Conservation (phyloP, 2,888 invertebrate genomes). For the Epiblema foenella region DNA sequence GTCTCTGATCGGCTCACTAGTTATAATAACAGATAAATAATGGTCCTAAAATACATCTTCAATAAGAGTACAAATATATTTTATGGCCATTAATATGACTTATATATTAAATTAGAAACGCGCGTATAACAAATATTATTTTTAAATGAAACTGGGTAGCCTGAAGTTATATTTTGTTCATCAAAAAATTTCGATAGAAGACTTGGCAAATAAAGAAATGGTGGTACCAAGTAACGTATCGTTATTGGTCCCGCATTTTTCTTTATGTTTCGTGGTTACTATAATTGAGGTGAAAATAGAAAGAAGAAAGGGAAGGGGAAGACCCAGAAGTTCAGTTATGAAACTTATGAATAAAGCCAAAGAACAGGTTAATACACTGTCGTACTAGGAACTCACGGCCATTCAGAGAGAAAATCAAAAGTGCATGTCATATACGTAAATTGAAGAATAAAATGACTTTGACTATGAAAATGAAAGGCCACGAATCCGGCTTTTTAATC, state of each 20-base stretch:
- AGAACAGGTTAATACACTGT: too few relatives aligned
- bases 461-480: too few relatives aligned
- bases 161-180: conserved; percentile 18
- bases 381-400: too few relatives aligned
- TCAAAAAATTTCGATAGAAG: not conserved
- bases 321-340: too few relatives aligned
- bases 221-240: not conserved
- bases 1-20: not conserved
- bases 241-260: not conserved
- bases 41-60: not conserved
- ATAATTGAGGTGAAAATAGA: too few relatives aligned
- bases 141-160: not conserved
- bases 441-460: too few relatives aligned
- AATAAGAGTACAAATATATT: too few relatives aligned
- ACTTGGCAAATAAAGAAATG: not conserved
- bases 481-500: too few relatives aligned
- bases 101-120: not conserved
- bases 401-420: too few relatives aligned
- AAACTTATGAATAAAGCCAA: too few relatives aligned
- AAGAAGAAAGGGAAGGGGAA: too few relatives aligned
- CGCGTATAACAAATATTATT: not conserved
- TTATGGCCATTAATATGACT: not conserved
- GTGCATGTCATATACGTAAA: too few relatives aligned
- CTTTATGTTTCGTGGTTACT: not conserved
- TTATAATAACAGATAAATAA: not conserved